Evolutionary conservation across 2,797 vertebrate species (phyloP).

Genomic region (Varecia variegata): DNA sequence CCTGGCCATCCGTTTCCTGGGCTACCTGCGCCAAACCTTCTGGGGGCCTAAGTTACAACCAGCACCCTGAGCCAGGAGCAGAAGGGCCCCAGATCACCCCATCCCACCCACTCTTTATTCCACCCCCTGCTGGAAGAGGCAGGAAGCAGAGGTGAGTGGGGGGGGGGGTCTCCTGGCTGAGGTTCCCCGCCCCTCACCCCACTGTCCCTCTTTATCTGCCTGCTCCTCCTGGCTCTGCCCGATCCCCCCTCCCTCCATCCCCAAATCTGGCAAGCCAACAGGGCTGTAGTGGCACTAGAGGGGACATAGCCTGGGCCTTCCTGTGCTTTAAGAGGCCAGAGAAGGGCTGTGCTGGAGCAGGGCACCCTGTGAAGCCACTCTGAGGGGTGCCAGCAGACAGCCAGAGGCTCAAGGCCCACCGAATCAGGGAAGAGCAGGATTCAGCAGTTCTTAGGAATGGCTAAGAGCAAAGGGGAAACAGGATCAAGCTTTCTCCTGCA

Average conservation of each 20-base stretch:
- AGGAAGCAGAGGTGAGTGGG: constrained; percentile 71
- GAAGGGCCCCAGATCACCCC: constrained; percentile 2
- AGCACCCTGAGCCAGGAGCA: constrained; percentile 41
- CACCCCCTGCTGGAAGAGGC: constrained; percentile 37
- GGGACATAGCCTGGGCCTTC: neutral
- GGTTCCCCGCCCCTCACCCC: neutral
- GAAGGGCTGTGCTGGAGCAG: neutral
- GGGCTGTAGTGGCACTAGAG: neutral
- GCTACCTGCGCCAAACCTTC: constrained; percentile 58
- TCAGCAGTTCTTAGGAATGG: neutral
- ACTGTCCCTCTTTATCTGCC: neutral
- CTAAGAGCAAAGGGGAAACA: neutral
- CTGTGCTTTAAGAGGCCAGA: neutral
- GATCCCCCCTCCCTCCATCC: neutral
- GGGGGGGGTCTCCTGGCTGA: neutral
- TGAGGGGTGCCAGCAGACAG: neutral
- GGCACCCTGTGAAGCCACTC: neutral
- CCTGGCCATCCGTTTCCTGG: constrained; percentile 73
- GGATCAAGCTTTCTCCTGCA: neutral
- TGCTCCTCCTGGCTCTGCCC: neutral
- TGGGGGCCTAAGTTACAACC: constrained; percentile 54
- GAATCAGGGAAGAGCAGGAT: neutral
- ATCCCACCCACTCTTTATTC: neutral
- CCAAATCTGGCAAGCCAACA: neutral
- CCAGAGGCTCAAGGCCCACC: neutral